Percentiles rank a stretch among this genome's conserved stretches.
Conservation (phyloP, 2,888 invertebrate genomes). For the Liposcelis brunnea region DNA sequence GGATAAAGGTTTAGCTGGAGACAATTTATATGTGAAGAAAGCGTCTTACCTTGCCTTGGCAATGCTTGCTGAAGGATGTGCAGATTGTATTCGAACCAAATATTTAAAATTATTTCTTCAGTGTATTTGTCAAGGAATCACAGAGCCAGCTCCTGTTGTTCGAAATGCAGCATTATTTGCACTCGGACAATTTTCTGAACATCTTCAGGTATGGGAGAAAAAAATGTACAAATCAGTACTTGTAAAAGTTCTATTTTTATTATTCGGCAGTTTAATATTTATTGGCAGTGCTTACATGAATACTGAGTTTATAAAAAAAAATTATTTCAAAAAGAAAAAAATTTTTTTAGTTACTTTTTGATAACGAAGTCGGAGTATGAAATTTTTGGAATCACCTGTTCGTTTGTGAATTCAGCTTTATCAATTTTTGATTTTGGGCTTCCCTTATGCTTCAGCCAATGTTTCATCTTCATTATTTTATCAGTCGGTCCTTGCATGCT, state of each 20-base stretch:
- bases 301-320: background rate
- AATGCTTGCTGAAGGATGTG: slow-evolving; percentile 60
- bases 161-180: slow-evolving; percentile 62
- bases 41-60: slow-evolving; percentile 57
- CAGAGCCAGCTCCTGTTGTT: slow-evolving; percentile 42
- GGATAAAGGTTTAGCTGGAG: slow-evolving; percentile 43
- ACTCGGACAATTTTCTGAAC: slow-evolving; percentile 63
- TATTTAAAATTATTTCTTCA: slow-evolving; percentile 50
- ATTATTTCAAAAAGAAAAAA: slow-evolving; percentile 6
- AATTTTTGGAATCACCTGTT: slow-evolving; percentile 7
- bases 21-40: slow-evolving; percentile 43
- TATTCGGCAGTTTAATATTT: background rate
- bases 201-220: slow-evolving; percentile 36
- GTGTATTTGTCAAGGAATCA: slow-evolving; percentile 51
- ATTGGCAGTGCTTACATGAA: background rate
- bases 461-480: slow-evolving; percentile 23
- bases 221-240: background rate
- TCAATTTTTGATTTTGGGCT: slow-evolving; percentile 25
- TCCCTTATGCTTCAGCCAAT: slow-evolving; percentile 23
- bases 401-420: slow-evolving; percentile 23
- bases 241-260: background rate
- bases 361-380: no score
- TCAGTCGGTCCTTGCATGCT: slow-evolving; percentile 27
- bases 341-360: background rate
- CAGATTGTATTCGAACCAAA: slow-evolving; percentile 52